phyloP scores from a whole-genome alignment of 2,797 vertebrate genomes.

The Gymnodraco acuticeps region DNA sequence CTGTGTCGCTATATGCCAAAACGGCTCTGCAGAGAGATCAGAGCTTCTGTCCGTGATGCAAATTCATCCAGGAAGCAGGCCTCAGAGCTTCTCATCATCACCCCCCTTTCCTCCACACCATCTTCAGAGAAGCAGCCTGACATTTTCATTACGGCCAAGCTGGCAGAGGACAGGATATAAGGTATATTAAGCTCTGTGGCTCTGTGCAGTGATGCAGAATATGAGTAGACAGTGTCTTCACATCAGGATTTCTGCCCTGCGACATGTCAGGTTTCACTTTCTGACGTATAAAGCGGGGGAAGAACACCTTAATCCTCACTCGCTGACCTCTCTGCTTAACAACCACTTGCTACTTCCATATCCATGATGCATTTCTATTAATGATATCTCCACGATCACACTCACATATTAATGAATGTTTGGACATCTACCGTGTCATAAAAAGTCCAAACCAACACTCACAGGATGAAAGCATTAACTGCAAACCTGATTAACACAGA shows the following conservation, averaged over 20 bases:
- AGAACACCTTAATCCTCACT: conserved; percentile 44
- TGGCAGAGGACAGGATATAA: conserved; percentile 27
- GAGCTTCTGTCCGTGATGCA: conserved; percentile 41
- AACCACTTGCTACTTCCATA: conserved; percentile 23
- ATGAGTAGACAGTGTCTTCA: conserved; percentile 40
- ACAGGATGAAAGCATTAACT: too few species aligned
- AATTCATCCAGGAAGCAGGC: conserved; percentile 64
- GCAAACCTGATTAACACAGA: neutral
- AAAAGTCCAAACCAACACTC: neutral
- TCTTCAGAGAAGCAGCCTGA: conserved; percentile 14
- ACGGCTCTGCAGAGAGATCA: conserved; percentile 10
- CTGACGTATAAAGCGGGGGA: conserved; percentile 22
- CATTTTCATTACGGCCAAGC: conserved; percentile 44
- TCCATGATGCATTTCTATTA: conserved; percentile 28
- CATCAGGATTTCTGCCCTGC: conserved; percentile 30
- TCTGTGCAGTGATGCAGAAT: conserved; percentile 43
- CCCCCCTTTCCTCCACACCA: neutral
- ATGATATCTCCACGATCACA: neutral
- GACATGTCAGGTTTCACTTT: conserved; percentile 38
- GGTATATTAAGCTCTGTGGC: conserved; percentile 37
- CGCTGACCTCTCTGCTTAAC: conserved; percentile 34
- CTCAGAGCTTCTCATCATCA: conserved; percentile 40
- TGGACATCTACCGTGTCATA: neutral
- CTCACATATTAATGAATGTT: neutral
- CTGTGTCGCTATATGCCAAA: conserved; percentile 12